Evolutionary conservation across 2,113 vertebrate genomes (phyloP), one percentile per base, ranked within the genome.

Genomic region (Cinclus cinclus): DNA sequence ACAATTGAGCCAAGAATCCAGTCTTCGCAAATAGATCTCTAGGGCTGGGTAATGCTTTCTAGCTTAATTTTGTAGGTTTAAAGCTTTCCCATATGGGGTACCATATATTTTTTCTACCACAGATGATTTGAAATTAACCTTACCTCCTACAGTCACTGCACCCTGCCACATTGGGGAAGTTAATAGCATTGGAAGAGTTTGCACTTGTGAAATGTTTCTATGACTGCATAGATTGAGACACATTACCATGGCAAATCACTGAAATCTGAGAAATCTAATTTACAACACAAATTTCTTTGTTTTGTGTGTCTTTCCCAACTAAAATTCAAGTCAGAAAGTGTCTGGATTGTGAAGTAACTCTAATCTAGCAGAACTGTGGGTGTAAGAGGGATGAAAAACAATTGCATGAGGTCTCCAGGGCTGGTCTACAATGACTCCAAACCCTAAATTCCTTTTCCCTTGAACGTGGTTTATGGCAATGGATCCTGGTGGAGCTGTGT

Each of bases 381-480:
- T 96, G 81, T 86, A 91, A 94, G 52, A 70, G 46, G 69, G 83
- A 93, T 90, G 82, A 96, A 92, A 97, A 97, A 90, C 90, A 94
- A 91, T 95, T 73, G 75, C 65, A 94, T 75, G 95, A 96, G 89
- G 86, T 94, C 95, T 93, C 80, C 65, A 91, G 90, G 79, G 92
- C 85, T 93, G 79, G 87, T 89, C 95, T 82, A 65, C 89, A 90
- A 78, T 92, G 80, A 95, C 79, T 96, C 52, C 81, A 97, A 97
- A 95, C 95, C 94, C 90, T 90, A 95, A 97, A 96, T 96, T 97
- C 95, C 90, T 92, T 70, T 90, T 90, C 62, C 84, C 86, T 83
- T 91, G 69, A 95, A 76, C 56, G 16, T 95, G 96, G 96, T 97
- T 97, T 95, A 91, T 39, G 33, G 90, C 91, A 89, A 67, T 15